Base-by-base conservation (phyloP, 2,113 vertebrate species). In the Uropsilus gracilis region DNA sequence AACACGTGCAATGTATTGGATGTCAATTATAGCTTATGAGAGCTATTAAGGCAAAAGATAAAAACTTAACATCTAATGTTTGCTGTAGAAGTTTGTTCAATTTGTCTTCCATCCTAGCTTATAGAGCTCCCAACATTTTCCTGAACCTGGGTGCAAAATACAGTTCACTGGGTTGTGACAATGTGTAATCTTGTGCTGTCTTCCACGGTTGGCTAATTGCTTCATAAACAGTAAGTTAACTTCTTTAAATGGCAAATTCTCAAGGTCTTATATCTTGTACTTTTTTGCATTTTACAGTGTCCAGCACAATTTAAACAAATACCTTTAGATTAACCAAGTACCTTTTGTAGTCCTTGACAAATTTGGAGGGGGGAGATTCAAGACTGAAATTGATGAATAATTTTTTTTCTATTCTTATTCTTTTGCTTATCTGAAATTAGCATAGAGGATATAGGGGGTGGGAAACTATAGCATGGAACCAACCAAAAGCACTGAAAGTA, bases 321-420 rank as follows among this genome's bases (percentile, higher is more conserved):
- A 80, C 12, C 16, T 82, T 90, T 48, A 73, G 61, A 61, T 61
- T 48, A 37, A n/a, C 8, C 8, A 24, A 30, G 32, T 64, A 37
- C 28, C 46, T 39, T 77, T 86, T 26, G 22, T 1, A 1, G 8
- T 85, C 78, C 46, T 77, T 61, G 71, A 83, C 68, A 68, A 86
- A 66, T 46, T 42, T 77, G 46, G 4, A 32, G 32, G 5, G 24
- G 34, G 6, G 8, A 10, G 44, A 69, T 64, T 87, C 37, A 30
- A 82, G 75, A 59, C 39, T 86, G 37, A 88, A 81, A 87, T 7
- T 16, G 42, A 81, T 77, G 34, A 50, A 50, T 7, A 4, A 30
- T 80, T 76, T 88, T 86, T 46, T 39, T 34, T 86, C 24, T 76
- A 24, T 59, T 78, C 94, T 97, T 91, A 93, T 93, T 89, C 6